phyloP scores from a whole-genome alignment of 1,140 invertebrate species.

The Drosophila truncata region DNA sequence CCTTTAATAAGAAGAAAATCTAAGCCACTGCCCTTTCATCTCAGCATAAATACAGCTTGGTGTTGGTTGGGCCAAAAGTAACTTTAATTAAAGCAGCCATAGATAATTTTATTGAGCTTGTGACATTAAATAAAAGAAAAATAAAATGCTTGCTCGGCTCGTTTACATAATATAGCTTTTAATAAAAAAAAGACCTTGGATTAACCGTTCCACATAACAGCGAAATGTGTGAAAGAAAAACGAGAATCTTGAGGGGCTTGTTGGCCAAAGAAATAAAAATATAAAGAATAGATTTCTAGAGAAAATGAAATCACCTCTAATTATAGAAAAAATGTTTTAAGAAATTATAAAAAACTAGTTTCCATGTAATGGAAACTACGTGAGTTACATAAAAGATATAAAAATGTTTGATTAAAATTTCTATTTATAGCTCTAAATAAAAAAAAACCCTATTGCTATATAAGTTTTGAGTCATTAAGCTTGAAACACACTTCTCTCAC shows the following conservation, averaged over 20 bases:
- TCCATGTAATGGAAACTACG: neutral
- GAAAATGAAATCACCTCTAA: conserved; percentile 27
- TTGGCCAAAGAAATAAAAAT: neutral
- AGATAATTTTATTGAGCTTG: conserved; percentile 52
- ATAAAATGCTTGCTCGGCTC: conserved; percentile 22
- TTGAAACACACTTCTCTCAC: conserved; percentile 31
- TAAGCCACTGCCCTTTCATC: conserved; percentile 19
- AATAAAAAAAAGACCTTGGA: conserved; percentile 30
- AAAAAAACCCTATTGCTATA: neutral
- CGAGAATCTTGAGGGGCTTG: conserved; percentile 15
- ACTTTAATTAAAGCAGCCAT: conserved; percentile 49
- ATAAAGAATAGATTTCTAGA: neutral
- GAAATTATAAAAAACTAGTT: neutral
- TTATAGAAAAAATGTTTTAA: neutral
- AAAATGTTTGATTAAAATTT: conserved; percentile 2
- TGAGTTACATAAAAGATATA: neutral
- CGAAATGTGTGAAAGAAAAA: conserved; percentile 39
- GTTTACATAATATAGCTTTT: conserved; percentile 47
- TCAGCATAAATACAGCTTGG: conserved; percentile 29
- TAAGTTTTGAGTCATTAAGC: conserved; percentile 19
- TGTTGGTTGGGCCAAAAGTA: conserved; percentile 16
- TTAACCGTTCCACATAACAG: conserved; percentile 32
- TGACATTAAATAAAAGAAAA: conserved; percentile 36
- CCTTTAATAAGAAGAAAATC: neutral
- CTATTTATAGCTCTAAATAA: conserved; percentile 6